These are phyloP conservation scores for Nematostella vectensis DNA, from an alignment of 92 coral and sea anemone species.

Conservation along the genomic window DNA sequence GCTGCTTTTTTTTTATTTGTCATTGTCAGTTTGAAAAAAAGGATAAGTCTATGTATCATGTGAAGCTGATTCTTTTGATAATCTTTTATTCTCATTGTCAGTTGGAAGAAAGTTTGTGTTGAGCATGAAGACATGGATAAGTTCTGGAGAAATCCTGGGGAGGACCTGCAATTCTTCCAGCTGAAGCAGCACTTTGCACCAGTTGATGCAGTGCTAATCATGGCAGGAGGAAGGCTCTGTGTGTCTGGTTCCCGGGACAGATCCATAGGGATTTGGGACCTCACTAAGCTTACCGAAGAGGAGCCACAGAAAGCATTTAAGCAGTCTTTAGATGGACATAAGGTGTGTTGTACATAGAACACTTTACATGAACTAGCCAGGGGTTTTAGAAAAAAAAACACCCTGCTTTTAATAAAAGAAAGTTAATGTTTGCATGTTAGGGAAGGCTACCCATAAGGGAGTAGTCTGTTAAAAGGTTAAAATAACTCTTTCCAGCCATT, in stretches of 20 bases:
- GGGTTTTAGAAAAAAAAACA: not conserved
- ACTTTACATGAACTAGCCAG: too few species aligned
- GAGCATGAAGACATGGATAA: conserved; percentile 82
- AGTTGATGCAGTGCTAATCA: conserved; percentile 73
- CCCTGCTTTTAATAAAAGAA: not conserved
- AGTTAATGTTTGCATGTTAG: too few species aligned
- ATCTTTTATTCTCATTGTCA: too few species aligned
- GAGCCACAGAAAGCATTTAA: conserved; percentile 54
- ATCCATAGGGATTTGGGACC: conserved; percentile 55
- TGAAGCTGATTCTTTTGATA: too few species aligned
- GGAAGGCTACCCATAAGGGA: too few species aligned
- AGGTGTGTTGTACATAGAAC: too few species aligned
- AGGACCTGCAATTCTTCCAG: conserved; percentile 50
- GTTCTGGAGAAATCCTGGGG: conserved; percentile 52
- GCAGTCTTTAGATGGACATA: conserved; percentile 74
- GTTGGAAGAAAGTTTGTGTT: conserved; percentile 81
- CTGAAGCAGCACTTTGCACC: conserved; percentile 73
- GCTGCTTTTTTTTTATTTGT: too few species aligned
- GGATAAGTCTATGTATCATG: too few species aligned
- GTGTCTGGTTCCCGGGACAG: conserved; percentile 80
- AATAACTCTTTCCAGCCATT: too few species aligned
- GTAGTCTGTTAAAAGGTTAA: too few species aligned
- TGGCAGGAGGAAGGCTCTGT: conserved; percentile 61
- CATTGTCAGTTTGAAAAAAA: too few species aligned
- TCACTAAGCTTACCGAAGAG: conserved; percentile 38